Evolutionary conservation across 2,113 vertebrate genomes (phyloP), one percentile per base, ranked within the genome.

Genomic region (Chaenocephalus aceratus): DNA sequence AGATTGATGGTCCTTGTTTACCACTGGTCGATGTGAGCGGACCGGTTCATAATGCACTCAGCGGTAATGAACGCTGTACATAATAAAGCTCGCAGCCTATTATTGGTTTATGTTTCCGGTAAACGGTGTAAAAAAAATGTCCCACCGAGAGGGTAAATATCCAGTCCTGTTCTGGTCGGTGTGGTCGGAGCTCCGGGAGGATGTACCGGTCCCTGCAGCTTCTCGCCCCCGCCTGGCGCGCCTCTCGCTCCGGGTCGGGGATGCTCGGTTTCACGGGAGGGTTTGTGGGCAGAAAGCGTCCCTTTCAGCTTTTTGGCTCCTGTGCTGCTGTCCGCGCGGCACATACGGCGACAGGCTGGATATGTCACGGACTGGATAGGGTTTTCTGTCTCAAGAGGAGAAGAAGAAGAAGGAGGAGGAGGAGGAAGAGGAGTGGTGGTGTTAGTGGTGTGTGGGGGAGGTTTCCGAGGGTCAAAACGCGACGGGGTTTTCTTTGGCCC

Each of bases 391-490:
- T 85, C 78, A 10, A 64, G 83, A 86, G 78, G 74, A 63, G 72
- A 49, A 63, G 72, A 36, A 77, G 77, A 30, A 67, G 21, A 21
- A 21, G 60, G 54, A 66, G 80, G 60, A 72, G 65, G 52, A 60
- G 77, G 61, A 72, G 60, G 46, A 53, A 60, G 68, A 75, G 61
- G 49, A 76, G 73, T 83, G 71, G 75, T 86, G 92, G 79, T 86
- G 88, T 87, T 86, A 88, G 91, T 58, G 66, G 89, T 86, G 89
- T 80, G 88, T 36, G 70, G 88, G 88, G 91, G 93, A 92, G 92
- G 94, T 94, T 95, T 93, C 85, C 65, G 88, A 92, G 94, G 94
- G 94, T 95, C 95, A 95, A 93, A 95, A 93, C 94, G 90, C 94
- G 87, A 92, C 94, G 93, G 94, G 95, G 92, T 94, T 91, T 91